Base-by-base conservation (phyloP, 2,888 invertebrate species). In the Acrobasis consociella region DNA sequence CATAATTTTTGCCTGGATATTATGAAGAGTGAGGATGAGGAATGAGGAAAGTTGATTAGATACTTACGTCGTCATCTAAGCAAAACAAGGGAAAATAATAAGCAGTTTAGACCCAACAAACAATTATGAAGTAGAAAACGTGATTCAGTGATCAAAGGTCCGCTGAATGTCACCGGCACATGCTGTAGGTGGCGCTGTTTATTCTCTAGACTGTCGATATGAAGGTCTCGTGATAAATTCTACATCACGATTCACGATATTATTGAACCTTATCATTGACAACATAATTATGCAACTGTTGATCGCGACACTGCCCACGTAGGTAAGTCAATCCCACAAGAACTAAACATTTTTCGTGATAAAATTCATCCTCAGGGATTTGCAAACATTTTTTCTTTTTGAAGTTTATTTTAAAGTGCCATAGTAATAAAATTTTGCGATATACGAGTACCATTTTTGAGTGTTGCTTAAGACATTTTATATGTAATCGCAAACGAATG, bases 111-210 rank as follows among this genome's bases (percentile, higher is more conserved):
- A n/a, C 2, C 13, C 46, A 49, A 49, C 53, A 38, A 38, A 37
- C 53, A 37, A 37, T 53, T n/a, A 38, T 53, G 2, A 38, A 52
- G n/a, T 2, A n/a, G n/a, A n/a, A 37, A 53, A 53, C 53, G 53
- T 53, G 53, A 38, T 53, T 39, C 39, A 39, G 1, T 5, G 31
- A 49, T 58, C 58, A 49, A 49, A 58, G 49, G 58, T 58, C 46
- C 15, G 31, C n/a, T 58, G 46, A 58, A 58, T 58, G 49, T 58
- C 46, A 58, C 49, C 11, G 31, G 9, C 8, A 9, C 8, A 22
- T 17, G 15, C 42, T 9, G 9, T 22, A 42, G 58, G 46, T 58
- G 46, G 42, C 58, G 46, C 9, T 38, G 42, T 42, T 2, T 31
- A 31, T 2, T 31, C 31, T 31, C 5, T 31, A 31, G 8, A 31